These are phyloP conservation scores for Edolisoma coerulescens DNA, from an alignment of 2,113 vertebrate species.

Conservation along the genomic window DNA sequence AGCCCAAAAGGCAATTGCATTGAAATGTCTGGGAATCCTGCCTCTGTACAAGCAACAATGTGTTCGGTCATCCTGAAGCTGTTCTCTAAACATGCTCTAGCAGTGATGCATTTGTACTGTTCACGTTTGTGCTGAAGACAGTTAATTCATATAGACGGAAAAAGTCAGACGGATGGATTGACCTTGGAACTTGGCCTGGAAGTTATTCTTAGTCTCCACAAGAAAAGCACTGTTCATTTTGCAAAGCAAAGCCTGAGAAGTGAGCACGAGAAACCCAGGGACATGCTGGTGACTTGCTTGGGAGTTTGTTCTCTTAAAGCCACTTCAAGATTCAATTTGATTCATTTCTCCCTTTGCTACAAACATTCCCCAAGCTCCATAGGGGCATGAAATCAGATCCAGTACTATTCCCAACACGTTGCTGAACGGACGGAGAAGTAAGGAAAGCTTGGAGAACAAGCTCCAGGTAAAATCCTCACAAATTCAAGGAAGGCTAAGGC, in stretches of 20 bases:
- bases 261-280: neutral
- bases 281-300: neutral
- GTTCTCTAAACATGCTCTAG: neutral
- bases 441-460: neutral
- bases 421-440: neutral
- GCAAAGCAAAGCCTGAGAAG: neutral
- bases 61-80: neutral
- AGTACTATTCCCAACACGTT: neutral
- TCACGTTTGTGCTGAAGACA: neutral
- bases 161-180: neutral
- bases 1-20: neutral
- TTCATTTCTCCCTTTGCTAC: neutral
- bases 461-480: neutral
- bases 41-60: neutral
- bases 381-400: neutral
- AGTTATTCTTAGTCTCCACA: neutral
- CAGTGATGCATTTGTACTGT: neutral
- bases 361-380: neutral
- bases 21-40: neutral
- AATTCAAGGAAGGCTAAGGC: neutral
- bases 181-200: constrained; percentile 23
- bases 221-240: neutral
- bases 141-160: neutral
- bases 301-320: neutral
- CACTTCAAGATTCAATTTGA: neutral